Base-by-base conservation (phyloP, 2,113 vertebrate genomes). In the Bostrychus sinensis region DNA sequence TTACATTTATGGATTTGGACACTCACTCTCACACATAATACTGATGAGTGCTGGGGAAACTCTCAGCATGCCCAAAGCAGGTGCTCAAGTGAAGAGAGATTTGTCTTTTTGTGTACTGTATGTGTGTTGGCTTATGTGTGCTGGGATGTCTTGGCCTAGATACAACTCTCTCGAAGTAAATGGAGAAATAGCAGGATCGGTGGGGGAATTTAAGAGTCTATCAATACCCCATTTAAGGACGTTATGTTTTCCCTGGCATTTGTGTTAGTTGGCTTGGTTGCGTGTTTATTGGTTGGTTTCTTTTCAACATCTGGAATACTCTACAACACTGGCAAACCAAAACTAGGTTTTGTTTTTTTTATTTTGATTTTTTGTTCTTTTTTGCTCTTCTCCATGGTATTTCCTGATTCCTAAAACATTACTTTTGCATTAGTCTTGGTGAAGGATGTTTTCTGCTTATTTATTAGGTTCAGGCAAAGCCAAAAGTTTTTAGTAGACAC, bases 21-120 rank as follows among this genome's bases (percentile, higher is more conserved):
- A 8, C 22, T 8, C 30, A 25, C 38, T 42, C 14, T 32, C 42
- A 66, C 23, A 39, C 23, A 73, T 23, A 2, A 30, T 4, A 69
- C 32, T 10, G n/a, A 7, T 42, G 36, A 38, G 17, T 39, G 38
- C 13, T 43, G 17, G n/a, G 34, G 50, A 19, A 39, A 51, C 42
- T 50, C 19, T 56, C 54, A 48, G 48, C 73, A 56, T 17, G 51
- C 58, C 61, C 38, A 48, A 39, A 9, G 56, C 69, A 76, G 75
- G 75, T 75, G 72, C 37, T 63, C 66, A 58, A 65, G 66, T 72
- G 13, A 59, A 66, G 58, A 72, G 39, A 38, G 41, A 82, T 83
- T 58, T 64, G 51, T 51, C 28, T 43, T 36, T 37, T 12, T 3
- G 43, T 77, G 36, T n/a, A n/a, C n/a, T n/a, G n/a, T 61, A 11